A percentile compares a stretch with the other conserved stretches of the same genome.
Evolutionary conservation across 2,888 invertebrate genomes (phyloP).

Genomic region (Drosophila macrospina): DNA sequence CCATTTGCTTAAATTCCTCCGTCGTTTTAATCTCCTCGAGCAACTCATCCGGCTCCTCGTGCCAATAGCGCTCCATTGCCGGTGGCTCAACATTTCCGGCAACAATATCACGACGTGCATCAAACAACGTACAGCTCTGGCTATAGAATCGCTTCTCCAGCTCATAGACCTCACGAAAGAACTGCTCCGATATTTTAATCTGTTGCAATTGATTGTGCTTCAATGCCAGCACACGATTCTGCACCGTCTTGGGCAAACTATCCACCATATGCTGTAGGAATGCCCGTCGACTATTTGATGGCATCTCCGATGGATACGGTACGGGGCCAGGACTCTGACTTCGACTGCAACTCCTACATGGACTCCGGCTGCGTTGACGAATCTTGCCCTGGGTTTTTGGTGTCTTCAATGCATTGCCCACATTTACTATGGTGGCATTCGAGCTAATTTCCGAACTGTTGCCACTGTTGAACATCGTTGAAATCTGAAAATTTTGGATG

Average conservation of each 20-base stretch:
- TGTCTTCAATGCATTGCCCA: not conserved
- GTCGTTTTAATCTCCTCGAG: conserved; percentile 56
- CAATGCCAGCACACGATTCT: conserved; percentile 55
- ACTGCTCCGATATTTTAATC: conserved; percentile 59
- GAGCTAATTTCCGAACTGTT: conserved; percentile 34
- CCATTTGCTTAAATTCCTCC: conserved; percentile 54
- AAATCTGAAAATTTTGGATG: conserved; percentile 37
- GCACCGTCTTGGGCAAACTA: conserved; percentile 42
- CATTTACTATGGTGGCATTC: conserved; percentile 28
- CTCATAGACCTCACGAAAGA: conserved; percentile 62
- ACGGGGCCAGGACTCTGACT: conserved; percentile 37
- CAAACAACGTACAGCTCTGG: conserved; percentile 56
- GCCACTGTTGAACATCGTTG: conserved; percentile 31
- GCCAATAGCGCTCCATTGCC: conserved; percentile 46
- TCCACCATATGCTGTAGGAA: conserved; percentile 61
- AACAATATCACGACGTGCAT: conserved; percentile 58
- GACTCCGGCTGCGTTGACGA: conserved; percentile 6
- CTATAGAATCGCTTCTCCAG: conserved; percentile 59
- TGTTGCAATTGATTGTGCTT: conserved; percentile 63
- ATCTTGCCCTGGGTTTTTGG: not conserved
- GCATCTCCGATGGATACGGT: conserved; percentile 52
- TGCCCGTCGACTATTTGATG: conserved; percentile 50
- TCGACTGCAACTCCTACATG: conserved; percentile 11
- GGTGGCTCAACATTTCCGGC: conserved; percentile 58
- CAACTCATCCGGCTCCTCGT: conserved; percentile 46